These are phyloP conservation scores for Drosophila fuyamai DNA, from an alignment of 1,140 invertebrate genomes.

Conservation along the genomic window DNA sequence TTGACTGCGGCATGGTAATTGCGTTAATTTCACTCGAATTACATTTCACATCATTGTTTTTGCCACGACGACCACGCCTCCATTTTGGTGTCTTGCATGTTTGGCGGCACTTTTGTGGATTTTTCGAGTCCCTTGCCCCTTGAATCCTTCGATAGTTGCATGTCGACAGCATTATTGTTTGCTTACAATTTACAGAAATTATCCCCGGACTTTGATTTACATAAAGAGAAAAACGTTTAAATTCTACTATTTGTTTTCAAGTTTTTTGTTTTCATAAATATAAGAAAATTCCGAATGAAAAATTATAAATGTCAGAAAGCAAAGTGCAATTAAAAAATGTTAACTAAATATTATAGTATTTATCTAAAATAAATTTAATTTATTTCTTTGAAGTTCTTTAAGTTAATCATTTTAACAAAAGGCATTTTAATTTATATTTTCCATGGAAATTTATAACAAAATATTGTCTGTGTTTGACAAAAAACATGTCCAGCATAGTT, in stretches of 20 bases:
- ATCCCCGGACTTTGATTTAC: conserved; percentile 17
- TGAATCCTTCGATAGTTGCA: conserved; percentile 47
- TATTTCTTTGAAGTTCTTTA: neutral
- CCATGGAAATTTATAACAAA: too few relatives aligned
- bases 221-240: conserved; percentile 1
- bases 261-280: neutral
- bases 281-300: too few relatives aligned
- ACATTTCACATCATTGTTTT: conserved; percentile 68
- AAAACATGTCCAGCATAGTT: neutral
- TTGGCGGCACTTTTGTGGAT: conserved; percentile 63
- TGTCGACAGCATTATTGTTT: conserved; percentile 75
- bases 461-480: neutral
- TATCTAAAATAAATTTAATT: neutral
- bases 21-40: conserved; percentile 77
- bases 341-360: neutral
- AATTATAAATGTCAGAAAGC: too few relatives aligned
- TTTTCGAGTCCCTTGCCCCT: neutral
- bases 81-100: conserved; percentile 60
- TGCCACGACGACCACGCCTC: conserved; percentile 20
- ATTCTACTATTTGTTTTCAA: neutral
- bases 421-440: too few relatives aligned
- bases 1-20: conserved; percentile 67
- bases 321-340: too few relatives aligned
- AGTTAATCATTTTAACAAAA: too few relatives aligned
- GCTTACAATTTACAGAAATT: conserved; percentile 68